phyloP scores from a whole-genome alignment of 2,797 vertebrate genomes.

The Notamacropus eugenii region DNA sequence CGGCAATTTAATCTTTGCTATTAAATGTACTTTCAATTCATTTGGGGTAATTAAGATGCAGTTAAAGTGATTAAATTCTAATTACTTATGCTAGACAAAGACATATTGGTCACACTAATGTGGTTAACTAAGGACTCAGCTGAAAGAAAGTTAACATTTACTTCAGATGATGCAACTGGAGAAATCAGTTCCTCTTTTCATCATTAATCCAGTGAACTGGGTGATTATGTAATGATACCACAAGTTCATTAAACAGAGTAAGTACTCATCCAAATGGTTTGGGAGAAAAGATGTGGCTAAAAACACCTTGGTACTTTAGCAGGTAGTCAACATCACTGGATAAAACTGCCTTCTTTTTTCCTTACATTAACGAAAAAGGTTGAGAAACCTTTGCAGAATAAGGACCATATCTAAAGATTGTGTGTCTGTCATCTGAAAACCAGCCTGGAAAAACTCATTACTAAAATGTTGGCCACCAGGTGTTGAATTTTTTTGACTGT shows the following conservation, averaged over 20 bases:
- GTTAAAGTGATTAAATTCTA: slow-evolving; percentile 87
- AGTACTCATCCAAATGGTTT: slow-evolving; percentile 67
- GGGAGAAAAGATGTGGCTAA: slow-evolving; percentile 65
- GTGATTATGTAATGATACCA: slow-evolving; percentile 63
- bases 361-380: not conserved
- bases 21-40: slow-evolving; percentile 87
- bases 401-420: not conserved
- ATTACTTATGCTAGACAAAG: slow-evolving; percentile 85
- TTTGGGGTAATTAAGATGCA: slow-evolving; percentile 86
- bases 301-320: slow-evolving; percentile 12
- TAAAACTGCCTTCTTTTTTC: slow-evolving; percentile 21
- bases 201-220: slow-evolving; percentile 78
- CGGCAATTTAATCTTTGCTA: slow-evolving; percentile 89
- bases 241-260: slow-evolving; percentile 64
- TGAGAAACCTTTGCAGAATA: not conserved
- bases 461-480: not conserved
- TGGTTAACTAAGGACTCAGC: slow-evolving; percentile 81
- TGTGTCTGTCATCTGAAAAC: not conserved
- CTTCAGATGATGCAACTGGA: slow-evolving; percentile 78
- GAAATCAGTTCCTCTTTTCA: slow-evolving; percentile 81
- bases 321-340: slow-evolving; percentile 27
- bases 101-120: slow-evolving; percentile 87
- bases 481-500: not conserved
- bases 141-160: slow-evolving; percentile 83
- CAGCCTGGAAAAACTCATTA: not conserved